Conservation (phyloP, 2,888 invertebrate species). For the Fragum whitleyi region DNA sequence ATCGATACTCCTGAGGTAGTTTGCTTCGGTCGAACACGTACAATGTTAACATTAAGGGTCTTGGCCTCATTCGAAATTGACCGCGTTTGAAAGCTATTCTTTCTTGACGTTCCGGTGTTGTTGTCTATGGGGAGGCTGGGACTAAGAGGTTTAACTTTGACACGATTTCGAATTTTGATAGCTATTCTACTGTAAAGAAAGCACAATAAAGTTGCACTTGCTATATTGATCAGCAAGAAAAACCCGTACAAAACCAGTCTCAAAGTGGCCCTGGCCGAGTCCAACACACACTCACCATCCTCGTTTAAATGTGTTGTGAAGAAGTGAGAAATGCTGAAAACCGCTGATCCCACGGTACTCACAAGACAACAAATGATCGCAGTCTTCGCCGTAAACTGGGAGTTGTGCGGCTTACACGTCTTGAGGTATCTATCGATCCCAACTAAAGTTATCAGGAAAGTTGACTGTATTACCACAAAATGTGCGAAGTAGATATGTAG, state of each 20-base stretch:
- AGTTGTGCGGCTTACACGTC: constrained; percentile 1
- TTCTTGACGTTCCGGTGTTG: neutral
- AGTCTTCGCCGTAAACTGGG: neutral
- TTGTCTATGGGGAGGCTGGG: neutral
- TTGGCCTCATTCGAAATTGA: neutral
- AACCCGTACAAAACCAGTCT: neutral
- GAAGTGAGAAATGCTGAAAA: constrained; percentile 2
- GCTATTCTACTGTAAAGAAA: constrained; percentile 1
- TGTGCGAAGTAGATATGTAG: neutral
- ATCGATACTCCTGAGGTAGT: neutral
- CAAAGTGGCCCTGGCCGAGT: neutral
- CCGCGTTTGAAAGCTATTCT: neutral
- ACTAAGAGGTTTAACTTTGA: neutral
- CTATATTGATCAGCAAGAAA: neutral
- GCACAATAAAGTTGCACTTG: neutral
- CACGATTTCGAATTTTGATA: neutral
- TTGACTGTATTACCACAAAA: neutral
- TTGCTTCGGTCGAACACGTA: neutral
- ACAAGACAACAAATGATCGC: neutral
- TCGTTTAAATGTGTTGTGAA: constrained; percentile 6
- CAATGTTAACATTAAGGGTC: neutral
- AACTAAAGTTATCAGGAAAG: constrained; percentile 2
- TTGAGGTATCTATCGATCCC: constrained; percentile 1
- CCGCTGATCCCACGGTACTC: neutral
- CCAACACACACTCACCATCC: neutral